Evolutionary conservation across 2,113 vertebrate genomes (phyloP).

Genomic region (Seriola rivoliana): DNA sequence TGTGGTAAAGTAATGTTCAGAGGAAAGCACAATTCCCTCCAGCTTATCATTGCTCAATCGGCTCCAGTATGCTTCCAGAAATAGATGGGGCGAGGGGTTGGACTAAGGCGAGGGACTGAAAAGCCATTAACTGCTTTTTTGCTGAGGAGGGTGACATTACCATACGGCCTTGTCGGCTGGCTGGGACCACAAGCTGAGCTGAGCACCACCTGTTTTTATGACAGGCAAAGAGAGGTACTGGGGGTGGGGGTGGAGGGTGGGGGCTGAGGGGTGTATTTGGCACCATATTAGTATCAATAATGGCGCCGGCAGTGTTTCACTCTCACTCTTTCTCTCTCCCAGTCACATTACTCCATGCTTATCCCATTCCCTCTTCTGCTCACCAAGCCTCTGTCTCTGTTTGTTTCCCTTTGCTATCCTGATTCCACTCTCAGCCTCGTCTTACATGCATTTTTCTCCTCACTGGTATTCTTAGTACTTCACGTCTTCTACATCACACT

Average conservation of each 20-base stretch:
- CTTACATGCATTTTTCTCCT: constrained; percentile 17
- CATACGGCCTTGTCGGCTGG: constrained; percentile 58
- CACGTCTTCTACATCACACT: background rate
- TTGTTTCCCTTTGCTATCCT: constrained; percentile 19
- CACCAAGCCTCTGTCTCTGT: constrained; percentile 10
- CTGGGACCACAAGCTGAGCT: constrained; percentile 55
- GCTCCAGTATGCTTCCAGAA: constrained; percentile 70
- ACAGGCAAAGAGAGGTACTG: constrained; percentile 26
- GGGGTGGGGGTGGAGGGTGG: background rate
- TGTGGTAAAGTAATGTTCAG: constrained; percentile 61
- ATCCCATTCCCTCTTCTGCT: constrained; percentile 21
- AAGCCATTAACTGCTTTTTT: constrained; percentile 67
- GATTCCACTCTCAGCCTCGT: background rate
- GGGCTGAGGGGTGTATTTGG: constrained; percentile 38
- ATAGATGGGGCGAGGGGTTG: constrained; percentile 70
- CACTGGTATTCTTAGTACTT: constrained; percentile 10
- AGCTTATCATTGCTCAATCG: constrained; percentile 77
- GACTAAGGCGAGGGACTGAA: constrained; percentile 57
- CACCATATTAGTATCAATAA: constrained; percentile 57
- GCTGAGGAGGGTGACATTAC: constrained; percentile 69
- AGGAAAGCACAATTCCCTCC: constrained; percentile 50
- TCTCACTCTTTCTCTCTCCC: constrained; percentile 29
- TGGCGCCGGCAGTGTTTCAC: constrained; percentile 41
- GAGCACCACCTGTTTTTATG: constrained; percentile 77
- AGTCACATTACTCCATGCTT: constrained; percentile 27